phyloP scores from a whole-genome alignment of 2,797 vertebrate genomes.

The Menidia menidia region DNA sequence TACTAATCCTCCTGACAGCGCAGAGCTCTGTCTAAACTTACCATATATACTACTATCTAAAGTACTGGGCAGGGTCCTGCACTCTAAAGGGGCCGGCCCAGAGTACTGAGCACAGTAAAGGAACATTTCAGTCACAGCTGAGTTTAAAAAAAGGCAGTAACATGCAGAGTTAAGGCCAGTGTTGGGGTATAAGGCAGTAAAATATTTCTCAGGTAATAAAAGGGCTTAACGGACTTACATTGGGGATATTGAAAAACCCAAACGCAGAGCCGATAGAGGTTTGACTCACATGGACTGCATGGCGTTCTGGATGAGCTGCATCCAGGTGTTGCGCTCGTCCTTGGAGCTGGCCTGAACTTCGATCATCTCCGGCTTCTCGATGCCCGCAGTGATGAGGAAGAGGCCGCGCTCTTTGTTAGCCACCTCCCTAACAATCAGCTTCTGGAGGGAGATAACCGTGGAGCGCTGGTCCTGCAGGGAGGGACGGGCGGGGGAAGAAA shows the following conservation, averaged over 20 bases:
- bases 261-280: background rate
- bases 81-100: slow-evolving; percentile 11
- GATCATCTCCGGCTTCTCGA: slow-evolving; percentile 93
- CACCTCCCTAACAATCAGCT: slow-evolving; percentile 94
- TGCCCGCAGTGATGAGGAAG: slow-evolving; percentile 94
- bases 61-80: slow-evolving; percentile 53
- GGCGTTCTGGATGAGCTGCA: slow-evolving; percentile 91
- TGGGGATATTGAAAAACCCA: background rate
- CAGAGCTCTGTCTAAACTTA: slow-evolving; percentile 61
- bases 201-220: slow-evolving; percentile 4
- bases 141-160: slow-evolving; percentile 9
- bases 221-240: background rate
- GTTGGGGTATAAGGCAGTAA: background rate
- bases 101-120: slow-evolving; percentile 18
- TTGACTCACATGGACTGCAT: slow-evolving; percentile 92
- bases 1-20: slow-evolving; percentile 74
- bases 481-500: slow-evolving; percentile 17
- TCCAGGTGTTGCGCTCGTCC: slow-evolving; percentile 95
- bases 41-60: slow-evolving; percentile 50
- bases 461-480: slow-evolving; percentile 91
- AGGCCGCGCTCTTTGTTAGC: slow-evolving; percentile 96
- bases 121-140: background rate
- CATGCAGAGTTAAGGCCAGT: background rate
- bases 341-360: slow-evolving; percentile 92
- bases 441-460: slow-evolving; percentile 96